These are phyloP conservation scores for Hoplodrina blanda DNA, from an alignment of 2,888 invertebrate species.

Conservation along the genomic window DNA sequence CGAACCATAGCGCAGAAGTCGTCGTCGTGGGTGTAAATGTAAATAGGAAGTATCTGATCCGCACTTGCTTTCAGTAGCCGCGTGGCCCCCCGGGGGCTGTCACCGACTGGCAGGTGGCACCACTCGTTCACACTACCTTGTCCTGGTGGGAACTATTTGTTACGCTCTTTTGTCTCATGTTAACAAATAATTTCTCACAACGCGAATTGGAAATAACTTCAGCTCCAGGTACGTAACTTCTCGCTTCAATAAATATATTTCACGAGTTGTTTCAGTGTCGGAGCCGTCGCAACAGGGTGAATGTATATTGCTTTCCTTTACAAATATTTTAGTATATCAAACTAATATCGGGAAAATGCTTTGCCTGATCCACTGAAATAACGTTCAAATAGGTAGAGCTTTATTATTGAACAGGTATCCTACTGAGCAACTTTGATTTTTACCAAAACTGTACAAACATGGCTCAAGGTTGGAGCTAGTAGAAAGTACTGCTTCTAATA, in stretches of 20 bases:
- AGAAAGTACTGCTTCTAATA: conserved; percentile 22
- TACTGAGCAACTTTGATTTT: background rate
- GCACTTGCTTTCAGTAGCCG: background rate
- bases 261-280: conserved; percentile 24
- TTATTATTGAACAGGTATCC: conserved; percentile 34
- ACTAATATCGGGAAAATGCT: conserved; percentile 26
- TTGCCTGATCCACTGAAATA: conserved; percentile 27
- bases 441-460: conserved; percentile 26
- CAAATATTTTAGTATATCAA: conserved; percentile 22
- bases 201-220: conserved; percentile 14
- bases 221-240: background rate
- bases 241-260: conserved; percentile 41
- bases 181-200: conserved; percentile 3
- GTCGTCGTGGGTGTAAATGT: background rate
- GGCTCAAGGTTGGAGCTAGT: conserved; percentile 33
- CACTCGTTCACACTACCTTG: background rate
- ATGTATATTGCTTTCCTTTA: conserved; percentile 25
- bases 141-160: background rate
- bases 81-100: background rate
- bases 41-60: background rate
- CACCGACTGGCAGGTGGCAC: background rate
- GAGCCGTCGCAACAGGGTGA: background rate
- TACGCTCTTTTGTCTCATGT: background rate
- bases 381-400: conserved; percentile 15
- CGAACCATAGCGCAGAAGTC: background rate